A percentile compares a stretch with the other conserved stretches of the same genome.
Conservation (phyloP, 2,888 invertebrate species). For the Perizoma affinitatum region DNA sequence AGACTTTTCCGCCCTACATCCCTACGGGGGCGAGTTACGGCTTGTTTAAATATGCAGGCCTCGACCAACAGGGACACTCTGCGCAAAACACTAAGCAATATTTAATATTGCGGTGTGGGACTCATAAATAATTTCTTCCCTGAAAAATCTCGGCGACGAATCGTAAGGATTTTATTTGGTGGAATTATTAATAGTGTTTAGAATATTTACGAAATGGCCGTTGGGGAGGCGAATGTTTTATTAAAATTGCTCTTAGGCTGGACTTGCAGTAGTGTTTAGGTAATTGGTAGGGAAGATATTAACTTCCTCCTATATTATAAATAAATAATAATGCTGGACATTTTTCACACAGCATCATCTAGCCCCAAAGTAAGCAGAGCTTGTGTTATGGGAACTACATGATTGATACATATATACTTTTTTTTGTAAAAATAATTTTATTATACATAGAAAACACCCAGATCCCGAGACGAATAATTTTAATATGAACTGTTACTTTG, state of each 20-base stretch:
- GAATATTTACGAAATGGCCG: neutral
- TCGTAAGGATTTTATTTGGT: conserved; percentile 13
- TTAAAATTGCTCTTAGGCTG: neutral
- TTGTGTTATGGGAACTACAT: too few relatives aligned
- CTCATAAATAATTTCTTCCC: conserved; percentile 19
- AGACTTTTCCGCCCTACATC: neutral
- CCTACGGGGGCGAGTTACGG: neutral
- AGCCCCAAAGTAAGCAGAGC: too few relatives aligned
- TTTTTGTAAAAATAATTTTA: too few relatives aligned
- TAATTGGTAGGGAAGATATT: too few relatives aligned
- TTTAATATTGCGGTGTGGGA: conserved; percentile 18
- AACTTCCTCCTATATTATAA: too few relatives aligned
- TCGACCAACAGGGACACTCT: conserved; percentile 13
- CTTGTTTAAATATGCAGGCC: conserved; percentile 9
- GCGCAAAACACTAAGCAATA: conserved; percentile 18
- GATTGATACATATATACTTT: too few relatives aligned
- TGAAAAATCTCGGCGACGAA: conserved; percentile 16
- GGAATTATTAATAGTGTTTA: conserved; percentile 8
- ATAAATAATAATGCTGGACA: too few relatives aligned
- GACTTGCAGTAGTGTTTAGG: too few relatives aligned
- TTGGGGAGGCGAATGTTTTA: neutral
- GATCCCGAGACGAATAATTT: too few relatives aligned
- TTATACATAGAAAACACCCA: too few relatives aligned
- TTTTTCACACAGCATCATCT: too few relatives aligned
- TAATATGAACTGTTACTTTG: too few relatives aligned